These are phyloP conservation scores for Bagarius yarrelli DNA, from an alignment of 2,113 vertebrate species.

Conservation along the genomic window DNA sequence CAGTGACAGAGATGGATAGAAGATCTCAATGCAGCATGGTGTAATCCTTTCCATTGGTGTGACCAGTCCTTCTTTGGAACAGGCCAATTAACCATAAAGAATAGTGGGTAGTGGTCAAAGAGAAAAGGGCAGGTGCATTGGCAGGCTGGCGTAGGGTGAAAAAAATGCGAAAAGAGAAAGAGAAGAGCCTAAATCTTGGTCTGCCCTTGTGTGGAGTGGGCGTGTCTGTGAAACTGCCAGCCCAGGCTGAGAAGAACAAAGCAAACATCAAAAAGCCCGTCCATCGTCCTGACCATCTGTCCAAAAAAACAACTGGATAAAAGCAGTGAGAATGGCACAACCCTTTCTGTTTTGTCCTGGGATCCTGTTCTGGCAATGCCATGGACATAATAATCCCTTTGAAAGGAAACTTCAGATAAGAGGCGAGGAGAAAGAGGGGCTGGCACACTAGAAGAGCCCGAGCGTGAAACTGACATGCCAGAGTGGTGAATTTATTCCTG, in stretches of 20 bases:
- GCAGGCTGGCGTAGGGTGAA: conserved; percentile 37
- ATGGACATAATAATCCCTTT: conserved; percentile 51
- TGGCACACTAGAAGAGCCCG: conserved; percentile 42
- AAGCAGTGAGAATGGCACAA: conserved; percentile 42
- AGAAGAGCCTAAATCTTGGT: conserved; percentile 32
- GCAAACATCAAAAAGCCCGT: conserved; percentile 49
- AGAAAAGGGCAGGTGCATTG: conserved; percentile 51
- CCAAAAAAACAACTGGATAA: conserved; percentile 41
- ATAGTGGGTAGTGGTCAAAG: conserved; percentile 30
- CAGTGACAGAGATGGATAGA: conserved; percentile 28
- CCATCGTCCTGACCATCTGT: conserved; percentile 31
- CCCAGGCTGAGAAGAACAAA: conserved; percentile 34
- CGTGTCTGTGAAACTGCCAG: conserved; percentile 46
- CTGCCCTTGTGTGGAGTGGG: conserved; percentile 40
- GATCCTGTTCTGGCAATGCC: conserved; percentile 40
- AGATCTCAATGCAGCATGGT: conserved; percentile 30
- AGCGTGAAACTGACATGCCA: conserved; percentile 43
- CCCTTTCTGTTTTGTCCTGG: conserved; percentile 48
- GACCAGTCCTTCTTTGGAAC: conserved; percentile 27
- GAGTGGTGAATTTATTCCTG: conserved; percentile 52
- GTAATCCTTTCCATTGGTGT: conserved; percentile 22
- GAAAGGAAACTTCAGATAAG: conserved; percentile 46
- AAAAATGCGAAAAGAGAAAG: conserved; percentile 19
- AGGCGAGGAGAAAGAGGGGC: conserved; percentile 53
- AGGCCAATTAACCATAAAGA: conserved; percentile 35